Evolutionary conservation across 2,797 vertebrate genomes (phyloP), one percentile per base, ranked within the genome.

Genomic region (Ptychadena robeensis): DNA sequence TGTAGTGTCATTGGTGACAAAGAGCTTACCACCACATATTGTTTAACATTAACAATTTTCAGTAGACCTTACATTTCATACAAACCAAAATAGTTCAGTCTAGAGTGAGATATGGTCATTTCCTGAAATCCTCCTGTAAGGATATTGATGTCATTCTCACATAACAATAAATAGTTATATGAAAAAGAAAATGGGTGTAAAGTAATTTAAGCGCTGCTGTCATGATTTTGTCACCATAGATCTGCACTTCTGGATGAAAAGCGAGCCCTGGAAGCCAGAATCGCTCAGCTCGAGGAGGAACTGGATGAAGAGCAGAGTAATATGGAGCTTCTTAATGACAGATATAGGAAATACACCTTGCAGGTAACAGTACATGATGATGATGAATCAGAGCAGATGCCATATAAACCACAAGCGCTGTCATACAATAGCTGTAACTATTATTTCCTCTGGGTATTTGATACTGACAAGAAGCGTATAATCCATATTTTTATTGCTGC

Each of bases 251-350:
- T 91, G 76, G 96, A 98, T 8, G 96, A 98, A 90, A 97, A 97
- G 85, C 91, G 96, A 14, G 93, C 96, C 85, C 88, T 97, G 85
- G 96, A 97, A 18, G 87, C 92, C 0, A 92, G 96, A 32, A 92
- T 97, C 48, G 89, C 87, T 83, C 95, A 97, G 87, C 86, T 98
- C 89, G 96, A 97, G 71, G 96, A 97, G 88, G 96, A 97, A 85
- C 90, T 98, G 82, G 96, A 98, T 77, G 96, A 98, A 85, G 96
- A 97, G 85, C 96, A 97, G 91, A 94, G 86, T 34, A 97, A 96
- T 68, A 80, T 91, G 0, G 96, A 98, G 82, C 91, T 98, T 37
- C 25, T 96, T 14, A 88, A 91, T 0, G 96, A 97, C 80, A 93
- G 96, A 77, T 95, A 95, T 75, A 93, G 95, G 68, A 97, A 98